Evolutionary conservation across 2,888 invertebrate species (phyloP).

Genomic region (Parascotia fuliginaria): DNA sequence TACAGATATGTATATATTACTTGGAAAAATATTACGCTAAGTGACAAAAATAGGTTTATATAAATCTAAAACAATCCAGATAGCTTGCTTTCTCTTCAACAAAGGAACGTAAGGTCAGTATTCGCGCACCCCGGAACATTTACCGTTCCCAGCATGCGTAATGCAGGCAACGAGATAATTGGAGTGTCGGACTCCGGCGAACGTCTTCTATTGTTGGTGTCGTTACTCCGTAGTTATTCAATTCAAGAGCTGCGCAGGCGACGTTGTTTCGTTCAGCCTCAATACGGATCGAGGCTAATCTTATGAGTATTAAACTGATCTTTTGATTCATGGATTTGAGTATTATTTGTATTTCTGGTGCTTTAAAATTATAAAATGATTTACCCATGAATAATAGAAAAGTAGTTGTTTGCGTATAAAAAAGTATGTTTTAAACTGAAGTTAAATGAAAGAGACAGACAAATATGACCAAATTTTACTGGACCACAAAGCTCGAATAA

Average conservation of each 20-base stretch:
- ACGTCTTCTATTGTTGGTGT: conserved; percentile 76
- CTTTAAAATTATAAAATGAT: neutral
- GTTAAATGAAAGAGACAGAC: no score
- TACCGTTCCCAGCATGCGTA: conserved; percentile 75
- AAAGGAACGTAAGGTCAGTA: conserved; percentile 45
- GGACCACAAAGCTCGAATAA: no score
- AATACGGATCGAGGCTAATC: conserved; percentile 73
- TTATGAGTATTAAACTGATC: conserved; percentile 45
- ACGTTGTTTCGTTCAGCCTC: conserved; percentile 74
- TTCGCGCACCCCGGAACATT: conserved; percentile 57
- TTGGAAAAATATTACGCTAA: no score
- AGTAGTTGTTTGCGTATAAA: no score
- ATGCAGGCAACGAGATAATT: conserved; percentile 77
- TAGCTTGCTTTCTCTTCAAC: neutral
- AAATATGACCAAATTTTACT: no score
- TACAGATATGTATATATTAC: no score
- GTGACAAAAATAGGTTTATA: no score
- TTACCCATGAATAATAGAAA: no score
- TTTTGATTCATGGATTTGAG: conserved; percentile 27
- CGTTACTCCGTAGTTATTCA: conserved; percentile 83
- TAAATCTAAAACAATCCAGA: neutral
- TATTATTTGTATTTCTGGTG: neutral
- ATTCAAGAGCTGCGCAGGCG: conserved; percentile 71
- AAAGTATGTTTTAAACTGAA: no score
- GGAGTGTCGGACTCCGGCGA: conserved; percentile 58